Evolutionary conservation across 2,888 invertebrate species (phyloP).

Genomic region (Chelonus formosanus): DNA sequence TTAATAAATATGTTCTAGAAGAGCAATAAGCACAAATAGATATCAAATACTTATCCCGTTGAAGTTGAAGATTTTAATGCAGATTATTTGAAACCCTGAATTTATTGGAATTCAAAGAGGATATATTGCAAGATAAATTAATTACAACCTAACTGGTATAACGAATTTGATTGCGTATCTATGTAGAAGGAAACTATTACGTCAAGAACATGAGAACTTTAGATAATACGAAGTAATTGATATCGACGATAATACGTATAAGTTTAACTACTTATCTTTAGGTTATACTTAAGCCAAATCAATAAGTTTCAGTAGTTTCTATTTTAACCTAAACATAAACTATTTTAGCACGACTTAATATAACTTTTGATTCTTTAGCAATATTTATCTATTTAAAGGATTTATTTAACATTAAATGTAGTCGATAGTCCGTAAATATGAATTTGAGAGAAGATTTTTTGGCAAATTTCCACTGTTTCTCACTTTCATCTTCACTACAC

Average conservation of each 20-base stretch:
- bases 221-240: neutral
- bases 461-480: constrained; percentile 22
- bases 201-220: too few relatives aligned
- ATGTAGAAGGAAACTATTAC: neutral
- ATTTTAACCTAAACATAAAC: neutral
- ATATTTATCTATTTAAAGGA: neutral
- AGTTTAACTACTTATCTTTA: constrained; percentile 5
- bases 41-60: too few relatives aligned
- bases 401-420: neutral
- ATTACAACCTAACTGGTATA: constrained; percentile 52
- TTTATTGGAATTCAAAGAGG: constrained; percentile 19
- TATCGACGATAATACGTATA: constrained; percentile 3
- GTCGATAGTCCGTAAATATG: neutral
- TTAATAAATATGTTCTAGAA: too few relatives aligned
- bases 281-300: constrained; percentile 20
- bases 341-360: neutral
- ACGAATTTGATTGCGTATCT: constrained; percentile 31
- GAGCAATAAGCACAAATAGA: too few relatives aligned
- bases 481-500: constrained; percentile 14
- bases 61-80: too few relatives aligned
- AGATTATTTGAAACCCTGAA: too few relatives aligned
- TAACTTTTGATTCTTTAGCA: neutral
- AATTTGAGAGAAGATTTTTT: constrained; percentile 2
- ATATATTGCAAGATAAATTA: constrained; percentile 44
- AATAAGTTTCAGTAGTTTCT: constrained; percentile 8